A percentile compares a stretch with the other conserved stretches of the same genome.
Evolutionary conservation across 35 echinoderm and acorn worm genomes (phyloP).

Genomic region (Nesometra sesokonis): DNA sequence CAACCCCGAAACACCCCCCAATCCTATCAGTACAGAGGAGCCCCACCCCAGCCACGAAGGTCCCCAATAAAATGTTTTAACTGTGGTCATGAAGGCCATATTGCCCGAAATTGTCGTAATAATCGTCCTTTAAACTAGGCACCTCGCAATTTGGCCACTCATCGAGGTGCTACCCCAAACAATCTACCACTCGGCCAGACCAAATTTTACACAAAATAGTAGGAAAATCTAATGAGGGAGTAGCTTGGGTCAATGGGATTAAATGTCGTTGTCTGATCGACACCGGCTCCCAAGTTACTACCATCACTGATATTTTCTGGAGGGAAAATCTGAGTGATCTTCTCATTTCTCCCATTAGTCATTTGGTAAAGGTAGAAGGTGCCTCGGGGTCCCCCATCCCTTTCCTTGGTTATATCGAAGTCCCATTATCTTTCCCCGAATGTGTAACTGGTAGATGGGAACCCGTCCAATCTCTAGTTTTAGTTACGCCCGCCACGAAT

Average conservation of each 20-base stretch:
- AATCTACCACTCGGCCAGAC: background rate
- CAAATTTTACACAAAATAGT: background rate
- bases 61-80: background rate
- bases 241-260: background rate
- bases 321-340: background rate
- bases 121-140: too few species aligned
- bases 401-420: background rate
- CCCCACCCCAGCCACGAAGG: background rate
- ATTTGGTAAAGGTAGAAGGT: background rate
- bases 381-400: conserved; percentile 3
- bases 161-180: background rate
- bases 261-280: conserved; percentile 2
- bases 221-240: background rate
- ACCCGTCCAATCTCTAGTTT: background rate
- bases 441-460: background rate
- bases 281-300: conserved; percentile 34
- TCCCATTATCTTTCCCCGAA: background rate
- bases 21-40: too few species aligned
- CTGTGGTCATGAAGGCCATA: background rate
- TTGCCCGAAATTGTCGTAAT: background rate
- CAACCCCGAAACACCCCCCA: too few species aligned
- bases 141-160: background rate
- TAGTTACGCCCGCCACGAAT: background rate
- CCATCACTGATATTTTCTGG: conserved; percentile 5
- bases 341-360: background rate